Conservation (phyloP, 2,797 vertebrate species). For the Pempheris klunzingeri region DNA sequence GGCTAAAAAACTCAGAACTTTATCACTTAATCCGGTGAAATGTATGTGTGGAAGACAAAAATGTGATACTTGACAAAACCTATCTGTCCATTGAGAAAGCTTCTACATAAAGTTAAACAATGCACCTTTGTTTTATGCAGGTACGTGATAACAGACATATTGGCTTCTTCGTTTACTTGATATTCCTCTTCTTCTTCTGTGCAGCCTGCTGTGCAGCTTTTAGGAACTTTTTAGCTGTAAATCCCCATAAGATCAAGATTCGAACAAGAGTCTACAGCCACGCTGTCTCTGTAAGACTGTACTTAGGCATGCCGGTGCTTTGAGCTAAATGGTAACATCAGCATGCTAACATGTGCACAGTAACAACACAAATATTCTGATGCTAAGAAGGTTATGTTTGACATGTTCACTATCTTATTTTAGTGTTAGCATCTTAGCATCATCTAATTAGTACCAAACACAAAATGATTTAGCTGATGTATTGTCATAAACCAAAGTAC, state of each 20-base stretch:
- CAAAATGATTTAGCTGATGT: not conserved
- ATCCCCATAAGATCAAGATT: not conserved
- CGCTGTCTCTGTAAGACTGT: not conserved
- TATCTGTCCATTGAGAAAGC: conserved; percentile 12
- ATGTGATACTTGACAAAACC: conserved; percentile 39
- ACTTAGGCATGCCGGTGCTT: too few species aligned
- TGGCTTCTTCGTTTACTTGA: not conserved
- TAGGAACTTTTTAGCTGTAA: not conserved
- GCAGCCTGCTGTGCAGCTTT: not conserved
- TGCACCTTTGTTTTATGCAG: conserved; percentile 32
- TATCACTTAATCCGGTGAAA: conserved; percentile 8
- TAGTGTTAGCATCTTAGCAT: not conserved
- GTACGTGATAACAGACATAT: conserved; percentile 5
- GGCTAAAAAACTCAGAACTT: conserved; percentile 14
- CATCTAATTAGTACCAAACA: not conserved
- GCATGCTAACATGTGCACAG: not conserved
- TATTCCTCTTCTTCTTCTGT: not conserved
- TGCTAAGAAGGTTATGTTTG: not conserved
- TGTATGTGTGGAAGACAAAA: not conserved
- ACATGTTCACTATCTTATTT: not conserved
- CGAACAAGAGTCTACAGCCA: not conserved
- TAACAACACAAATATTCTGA: not conserved
- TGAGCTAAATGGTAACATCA: not conserved
- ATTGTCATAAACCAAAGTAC: not conserved
- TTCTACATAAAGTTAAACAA: conserved; percentile 16